These are phyloP conservation scores for Lysandra bellargus DNA, from an alignment of 2,888 invertebrate genomes.

Conservation along the genomic window DNA sequence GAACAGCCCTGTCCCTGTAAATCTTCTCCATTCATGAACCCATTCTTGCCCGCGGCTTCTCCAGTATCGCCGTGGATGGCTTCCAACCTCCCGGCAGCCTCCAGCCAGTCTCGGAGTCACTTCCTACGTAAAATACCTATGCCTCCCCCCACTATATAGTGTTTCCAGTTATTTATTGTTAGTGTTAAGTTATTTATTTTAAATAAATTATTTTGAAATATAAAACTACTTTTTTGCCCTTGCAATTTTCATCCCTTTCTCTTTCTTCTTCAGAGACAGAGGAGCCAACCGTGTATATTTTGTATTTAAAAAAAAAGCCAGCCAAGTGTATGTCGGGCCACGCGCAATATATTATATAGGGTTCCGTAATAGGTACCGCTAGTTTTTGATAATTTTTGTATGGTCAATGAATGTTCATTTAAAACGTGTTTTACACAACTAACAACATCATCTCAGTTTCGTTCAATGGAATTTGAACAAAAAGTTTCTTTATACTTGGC, in stretches of 20 bases:
- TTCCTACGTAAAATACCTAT: constrained; percentile 60
- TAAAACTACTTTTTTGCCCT: not conserved
- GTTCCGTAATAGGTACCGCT: too few species aligned
- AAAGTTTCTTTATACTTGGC: too few species aligned
- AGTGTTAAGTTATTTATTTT: constrained; percentile 31
- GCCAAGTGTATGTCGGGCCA: too few species aligned
- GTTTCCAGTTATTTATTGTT: constrained; percentile 35
- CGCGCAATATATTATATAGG: too few species aligned
- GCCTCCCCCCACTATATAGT: constrained; percentile 53
- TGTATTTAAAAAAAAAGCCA: too few species aligned
- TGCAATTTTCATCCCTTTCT: not conserved
- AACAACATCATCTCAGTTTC: too few species aligned
- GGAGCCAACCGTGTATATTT: too few species aligned
- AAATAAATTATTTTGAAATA: constrained; percentile 11
- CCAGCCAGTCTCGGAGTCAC: constrained; percentile 50
- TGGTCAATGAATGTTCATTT: too few species aligned
- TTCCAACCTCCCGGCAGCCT: constrained; percentile 49
- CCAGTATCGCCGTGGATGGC: constrained; percentile 51
- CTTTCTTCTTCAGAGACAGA: not conserved
- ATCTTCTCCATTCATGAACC: constrained; percentile 44
- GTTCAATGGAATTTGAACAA: too few species aligned
- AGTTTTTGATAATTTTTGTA: too few species aligned
- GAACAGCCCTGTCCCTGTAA: constrained; percentile 37
- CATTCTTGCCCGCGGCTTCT: constrained; percentile 53
- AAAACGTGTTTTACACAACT: too few species aligned